Percentiles rank a stretch among this genome's conserved stretches.
phyloP scores from a whole-genome alignment of 2,113 vertebrate genomes.

The Pterocles gutturalis region DNA sequence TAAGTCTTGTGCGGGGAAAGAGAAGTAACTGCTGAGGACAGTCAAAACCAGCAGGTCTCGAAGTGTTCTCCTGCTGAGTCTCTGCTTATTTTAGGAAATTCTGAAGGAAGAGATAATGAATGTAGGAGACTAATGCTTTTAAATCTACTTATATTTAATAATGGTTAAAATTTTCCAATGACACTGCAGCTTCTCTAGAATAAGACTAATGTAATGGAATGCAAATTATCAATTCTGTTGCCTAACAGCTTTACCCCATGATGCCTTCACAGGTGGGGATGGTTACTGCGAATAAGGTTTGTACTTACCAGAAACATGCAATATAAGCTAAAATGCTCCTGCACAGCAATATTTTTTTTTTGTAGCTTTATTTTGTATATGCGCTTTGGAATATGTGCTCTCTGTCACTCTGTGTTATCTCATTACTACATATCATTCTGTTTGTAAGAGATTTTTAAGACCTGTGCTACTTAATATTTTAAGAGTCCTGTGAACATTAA shows the following conservation, averaged over 20 bases:
- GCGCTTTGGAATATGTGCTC: constrained; percentile 53
- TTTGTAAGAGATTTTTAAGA: not conserved
- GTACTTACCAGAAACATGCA: constrained; percentile 74
- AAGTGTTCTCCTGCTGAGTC: not conserved
- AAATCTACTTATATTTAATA: not conserved
- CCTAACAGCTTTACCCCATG: constrained; percentile 82
- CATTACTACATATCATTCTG: not conserved
- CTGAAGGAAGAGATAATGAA: not conserved
- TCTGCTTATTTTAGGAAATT: not conserved
- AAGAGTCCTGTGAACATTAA: not conserved
- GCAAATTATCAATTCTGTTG: constrained; percentile 56
- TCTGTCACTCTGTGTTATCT: not conserved
- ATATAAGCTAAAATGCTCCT: constrained; percentile 59
- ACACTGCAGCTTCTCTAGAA: constrained; percentile 43
- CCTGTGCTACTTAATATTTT: not conserved
- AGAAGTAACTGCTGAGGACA: not conserved
- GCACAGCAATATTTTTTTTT: constrained; percentile 60
- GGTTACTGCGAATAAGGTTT: constrained; percentile 86
- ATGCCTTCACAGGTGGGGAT: constrained; percentile 89
- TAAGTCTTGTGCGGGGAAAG: not conserved
- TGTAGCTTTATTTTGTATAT: constrained; percentile 50
- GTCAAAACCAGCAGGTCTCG: not conserved
- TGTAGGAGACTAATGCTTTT: constrained; percentile 34
- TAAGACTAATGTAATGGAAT: constrained; percentile 66
- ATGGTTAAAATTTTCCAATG: constrained; percentile 27